These are phyloP conservation scores for Ardeotis arabs DNA, from an alignment of 2,113 vertebrate species.

Conservation along the genomic window DNA sequence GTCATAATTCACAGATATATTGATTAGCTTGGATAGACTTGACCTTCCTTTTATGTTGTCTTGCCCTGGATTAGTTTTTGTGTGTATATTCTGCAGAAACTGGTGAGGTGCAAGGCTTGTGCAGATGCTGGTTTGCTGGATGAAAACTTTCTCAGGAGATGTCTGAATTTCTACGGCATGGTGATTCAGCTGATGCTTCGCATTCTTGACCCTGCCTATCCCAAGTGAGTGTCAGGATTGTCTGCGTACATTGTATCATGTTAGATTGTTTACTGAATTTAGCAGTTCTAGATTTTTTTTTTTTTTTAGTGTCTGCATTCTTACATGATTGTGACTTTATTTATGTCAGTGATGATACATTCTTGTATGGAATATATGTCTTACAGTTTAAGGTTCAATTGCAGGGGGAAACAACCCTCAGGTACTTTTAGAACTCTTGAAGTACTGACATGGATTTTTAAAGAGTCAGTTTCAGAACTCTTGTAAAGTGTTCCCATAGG, in stretches of 20 bases:
- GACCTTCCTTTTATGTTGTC: background rate
- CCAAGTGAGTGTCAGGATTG: constrained; percentile 83
- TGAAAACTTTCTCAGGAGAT: constrained; percentile 94
- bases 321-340: background rate
- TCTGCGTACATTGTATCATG: background rate
- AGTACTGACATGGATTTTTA: background rate
- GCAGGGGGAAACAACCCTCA: background rate
- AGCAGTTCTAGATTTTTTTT: background rate
- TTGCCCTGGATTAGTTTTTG: background rate
- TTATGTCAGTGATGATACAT: background rate
- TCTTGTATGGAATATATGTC: background rate
- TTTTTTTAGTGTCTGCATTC: background rate
- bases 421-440: background rate
- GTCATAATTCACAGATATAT: background rate
- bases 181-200: constrained; percentile 96
- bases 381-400: background rate
- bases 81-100: constrained; percentile 81
- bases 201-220: constrained; percentile 92
- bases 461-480: background rate
- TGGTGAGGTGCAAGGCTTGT: constrained; percentile 97
- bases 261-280: background rate
- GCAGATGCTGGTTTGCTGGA: constrained; percentile 96
- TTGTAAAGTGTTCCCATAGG: background rate
- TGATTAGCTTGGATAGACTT: background rate
- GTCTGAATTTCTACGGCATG: constrained; percentile 97